Evolutionary conservation across 2,797 vertebrate species (phyloP), one percentile per base, ranked within the genome.

Genomic region (Takifugu rubripes): DNA sequence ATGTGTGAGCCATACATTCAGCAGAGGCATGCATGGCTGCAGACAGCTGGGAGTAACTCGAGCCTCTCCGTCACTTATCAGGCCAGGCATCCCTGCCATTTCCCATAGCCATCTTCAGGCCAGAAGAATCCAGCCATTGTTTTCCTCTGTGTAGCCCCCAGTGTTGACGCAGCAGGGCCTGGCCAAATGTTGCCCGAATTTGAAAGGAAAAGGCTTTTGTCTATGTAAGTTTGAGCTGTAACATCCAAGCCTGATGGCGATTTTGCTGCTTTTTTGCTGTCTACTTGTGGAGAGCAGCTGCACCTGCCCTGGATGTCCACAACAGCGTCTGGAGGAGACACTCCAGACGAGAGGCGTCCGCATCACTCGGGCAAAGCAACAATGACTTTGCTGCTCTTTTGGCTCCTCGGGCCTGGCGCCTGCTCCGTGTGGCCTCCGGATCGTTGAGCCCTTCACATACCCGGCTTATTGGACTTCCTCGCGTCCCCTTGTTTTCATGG

Each of bases 31-130:
- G 84, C 81, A 67, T 77, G 79, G 86, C 85, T 86, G 86, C 66
- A 84, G 88, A 91, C 91, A 91, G 91, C 90, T 91, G 89, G 87
- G 86, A 77, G 91, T 90, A 92, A 92, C 89, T 79, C 49, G 90
- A 92, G 72, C 76, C 84, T 48, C 79, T 81, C 79, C 52, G 83
- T 90, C 86, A 89, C 88, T 91, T 91, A 91, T 91, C 89, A 86
- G 82, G 75, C 26, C 79, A 84, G 88, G 86, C 83, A 90, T 90
- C 83, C 87, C 70, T 82, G 79, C 84, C 85, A 84, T 89, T 91
- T 91, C 90, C 89, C 90, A 91, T 86, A 89, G 88, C 83, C 82
- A 84, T 88, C 80, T 86, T 87, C 79, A 75, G 72, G 72, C 78
- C 68, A 67, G 83, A 90, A 90, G 87, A 91, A 91, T 90, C 76